Conservation (phyloP, 64 coral and sea anemone genomes). For the Hydrozoanthus tunicans region DNA sequence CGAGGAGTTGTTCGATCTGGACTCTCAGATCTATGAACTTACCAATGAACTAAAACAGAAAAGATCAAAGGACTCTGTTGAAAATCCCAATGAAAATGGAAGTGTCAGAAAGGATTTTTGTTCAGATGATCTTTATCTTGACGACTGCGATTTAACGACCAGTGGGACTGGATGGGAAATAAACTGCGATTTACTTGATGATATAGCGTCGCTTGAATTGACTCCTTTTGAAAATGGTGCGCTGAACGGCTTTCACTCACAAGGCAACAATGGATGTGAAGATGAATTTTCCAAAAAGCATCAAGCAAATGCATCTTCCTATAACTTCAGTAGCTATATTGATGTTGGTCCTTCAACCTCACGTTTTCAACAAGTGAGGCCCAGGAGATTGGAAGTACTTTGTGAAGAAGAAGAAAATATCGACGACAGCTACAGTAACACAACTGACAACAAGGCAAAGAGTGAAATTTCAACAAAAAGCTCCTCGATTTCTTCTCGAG, state of each 20-base stretch:
- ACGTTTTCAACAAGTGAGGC: constrained; percentile 11
- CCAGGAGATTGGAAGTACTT: constrained; percentile 36
- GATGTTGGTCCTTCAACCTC: background rate
- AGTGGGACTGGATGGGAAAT: constrained; percentile 21
- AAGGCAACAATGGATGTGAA: background rate
- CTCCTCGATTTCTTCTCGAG: constrained; percentile 17
- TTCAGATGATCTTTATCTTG: constrained; percentile 13
- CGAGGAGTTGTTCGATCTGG: constrained; percentile 84
- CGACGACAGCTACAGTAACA: background rate
- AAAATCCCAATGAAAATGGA: background rate
- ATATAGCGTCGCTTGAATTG: background rate
- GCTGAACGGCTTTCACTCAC: background rate
- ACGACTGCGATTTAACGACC: constrained; percentile 1
- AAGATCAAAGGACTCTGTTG: constrained; percentile 1
- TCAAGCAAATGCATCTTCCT: background rate
- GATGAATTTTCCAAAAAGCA: background rate
- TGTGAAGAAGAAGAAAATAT: constrained; percentile 30
- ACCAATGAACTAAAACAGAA: constrained; percentile 66
- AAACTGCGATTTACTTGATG: constrained; percentile 41
- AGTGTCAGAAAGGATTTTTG: background rate
- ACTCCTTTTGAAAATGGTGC: background rate
- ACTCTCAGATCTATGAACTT: constrained; percentile 78
- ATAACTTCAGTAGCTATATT: background rate
- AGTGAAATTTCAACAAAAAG: background rate
- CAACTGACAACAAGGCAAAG: background rate